phyloP scores from a whole-genome alignment of 2,797 vertebrate genomes.

The Ctenopoma kingsleyae region DNA sequence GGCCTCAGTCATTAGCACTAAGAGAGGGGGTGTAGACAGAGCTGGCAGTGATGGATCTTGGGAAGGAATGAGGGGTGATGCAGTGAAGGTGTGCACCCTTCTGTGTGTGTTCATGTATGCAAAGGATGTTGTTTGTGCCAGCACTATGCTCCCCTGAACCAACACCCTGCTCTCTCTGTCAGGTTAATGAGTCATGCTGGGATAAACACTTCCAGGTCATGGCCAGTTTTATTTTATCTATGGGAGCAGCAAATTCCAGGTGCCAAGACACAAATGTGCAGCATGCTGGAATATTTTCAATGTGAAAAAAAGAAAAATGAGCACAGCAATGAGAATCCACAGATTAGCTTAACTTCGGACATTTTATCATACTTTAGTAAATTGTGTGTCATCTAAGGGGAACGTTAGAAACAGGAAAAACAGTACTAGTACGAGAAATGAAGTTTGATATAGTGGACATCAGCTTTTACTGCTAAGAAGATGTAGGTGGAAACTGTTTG shows the following conservation, averaged over 20 bases:
- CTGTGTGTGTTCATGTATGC: conserved; percentile 46
- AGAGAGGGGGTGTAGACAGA: conserved; percentile 63
- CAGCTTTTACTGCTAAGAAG: conserved; percentile 30
- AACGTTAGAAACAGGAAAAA: background rate
- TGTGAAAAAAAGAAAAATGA: background rate
- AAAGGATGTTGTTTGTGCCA: conserved; percentile 69
- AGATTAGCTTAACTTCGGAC: background rate
- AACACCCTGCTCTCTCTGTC: conserved; percentile 69
- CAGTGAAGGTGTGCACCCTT: conserved; percentile 47
- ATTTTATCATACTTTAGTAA: background rate
- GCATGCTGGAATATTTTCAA: conserved; percentile 38
- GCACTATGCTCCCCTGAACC: conserved; percentile 59
- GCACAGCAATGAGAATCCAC: background rate
- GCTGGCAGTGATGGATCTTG: conserved; percentile 75
- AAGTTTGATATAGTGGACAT: conserved; percentile 44
- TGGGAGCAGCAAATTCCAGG: conserved; percentile 47
- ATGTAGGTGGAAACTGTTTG: conserved; percentile 26
- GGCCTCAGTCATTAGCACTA: conserved; percentile 66
- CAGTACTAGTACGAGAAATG: conserved; percentile 37
- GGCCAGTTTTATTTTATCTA: conserved; percentile 61
- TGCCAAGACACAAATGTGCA: conserved; percentile 65
- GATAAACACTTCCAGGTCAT: conserved; percentile 79
- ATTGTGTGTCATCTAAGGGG: background rate
- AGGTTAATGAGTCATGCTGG: conserved; percentile 79
- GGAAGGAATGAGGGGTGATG: conserved; percentile 53